Evolutionary conservation across 2,113 vertebrate species (phyloP), one percentile per base, ranked within the genome.

Genomic region (Cardinalis cardinalis): DNA sequence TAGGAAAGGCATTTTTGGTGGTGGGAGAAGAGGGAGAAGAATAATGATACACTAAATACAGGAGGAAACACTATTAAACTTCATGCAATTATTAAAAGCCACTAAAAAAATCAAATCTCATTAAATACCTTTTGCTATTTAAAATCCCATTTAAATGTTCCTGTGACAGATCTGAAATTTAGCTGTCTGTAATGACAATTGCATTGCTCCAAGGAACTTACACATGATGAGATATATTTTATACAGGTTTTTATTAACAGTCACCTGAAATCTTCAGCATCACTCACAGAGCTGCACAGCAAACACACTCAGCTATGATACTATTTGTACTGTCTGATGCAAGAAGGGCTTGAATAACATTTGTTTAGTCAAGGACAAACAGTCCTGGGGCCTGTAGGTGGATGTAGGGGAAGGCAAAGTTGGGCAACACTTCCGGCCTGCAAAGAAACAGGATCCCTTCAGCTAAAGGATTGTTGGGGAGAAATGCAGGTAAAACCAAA

Each of bases 61-160:
- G 79, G 59, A 71, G 25, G 10, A 93, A 84, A 84, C 18, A 55
- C 29, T 69, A 59, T 55, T 74, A 79, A 76, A 74, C 36, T 5
- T 34, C 78, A 87, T 82, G 87, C 61, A 75, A 40, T 32, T 81
- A 71, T 44, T 31, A 78, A 64, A 88, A 83, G 23, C 59, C 60
- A 36, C n/a, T 71, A 63, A 61, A 82, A 93, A 64, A 21, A n/a
- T 11, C 36, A 24, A 65, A 43, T 63, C 61, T 75, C 74, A 71
- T 96, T 81, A 93, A 94, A 94, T 84, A 89, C 26, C 11, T 94
- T 76, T 70, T 72, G 49, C 52, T 60, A 17, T 12, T 88, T 86
- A 59, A 89, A 91, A 81, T 58, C 85, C n/a, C 71, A 90, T 71
- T 64, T 69, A 56, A 70, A 75, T 29, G 64, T 56, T 43, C 60